Base-by-base conservation (phyloP, 1,140 invertebrate genomes). In the Drosophila sechellia region DNA sequence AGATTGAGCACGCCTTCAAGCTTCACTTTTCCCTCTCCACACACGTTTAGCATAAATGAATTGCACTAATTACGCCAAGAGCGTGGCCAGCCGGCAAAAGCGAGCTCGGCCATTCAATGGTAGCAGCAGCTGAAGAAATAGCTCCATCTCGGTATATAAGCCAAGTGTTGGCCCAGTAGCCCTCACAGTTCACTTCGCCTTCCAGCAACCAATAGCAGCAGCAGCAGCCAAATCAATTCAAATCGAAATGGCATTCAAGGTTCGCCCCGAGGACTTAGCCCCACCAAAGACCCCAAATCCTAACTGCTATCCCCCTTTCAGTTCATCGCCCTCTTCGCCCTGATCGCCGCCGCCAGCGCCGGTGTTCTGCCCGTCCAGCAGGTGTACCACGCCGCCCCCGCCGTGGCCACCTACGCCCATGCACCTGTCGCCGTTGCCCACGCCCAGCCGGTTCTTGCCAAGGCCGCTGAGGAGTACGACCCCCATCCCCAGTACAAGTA, bases 401-500 rank as follows among this genome's bases (percentile, higher is more conserved):
- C 74, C n/a, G 80, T 81, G 58, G 81, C 76, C 66, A 77, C 71
- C 73, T 80, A 73, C 40, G 68, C 60, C 46, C 59, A 64, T 12
- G 61, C 74, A 2, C 59, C 73, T 0, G 63, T 79, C 34, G 81
- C 79, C 15, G 78, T 81, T 17, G 71, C 80, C 25, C 83, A 83
- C 46, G 71, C 78, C 42, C 81, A 81, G 55, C 81, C 78, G 17
- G 76, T 90, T 35, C 68, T 79, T 40, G 56, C 85, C 63, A 90
- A 90, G 81, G 74, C 66, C 40, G 81, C 49, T 39, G 86, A 90
- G 58, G 86, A 90, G 64, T 90, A 87, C 79, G 86, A 90, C 40
- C 85, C 86, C 49, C 81, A 85, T 75, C 85, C 90, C 13, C 92
- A 93, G 80, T 94, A 94, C 90, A 90, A 90, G 89, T 96, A 94